phyloP scores from a whole-genome alignment of 2,797 vertebrate species.

The Denticeps clupeoides region DNA sequence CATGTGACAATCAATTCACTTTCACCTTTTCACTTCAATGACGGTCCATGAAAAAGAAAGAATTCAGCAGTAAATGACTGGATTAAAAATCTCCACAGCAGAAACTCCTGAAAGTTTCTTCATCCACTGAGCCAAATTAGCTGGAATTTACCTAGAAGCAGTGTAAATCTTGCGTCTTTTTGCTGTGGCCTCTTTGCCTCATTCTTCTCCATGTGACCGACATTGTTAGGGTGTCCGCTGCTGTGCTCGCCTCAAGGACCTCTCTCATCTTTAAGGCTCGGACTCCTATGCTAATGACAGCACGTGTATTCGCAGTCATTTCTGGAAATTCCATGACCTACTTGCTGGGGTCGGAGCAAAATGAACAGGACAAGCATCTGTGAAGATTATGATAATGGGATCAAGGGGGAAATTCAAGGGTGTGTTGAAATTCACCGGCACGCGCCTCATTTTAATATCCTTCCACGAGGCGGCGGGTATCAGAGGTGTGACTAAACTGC shows the following conservation, averaged over 20 bases:
- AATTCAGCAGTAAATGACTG: no score
- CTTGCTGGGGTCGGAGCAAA: slow-evolving; percentile 60
- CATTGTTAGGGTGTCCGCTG: slow-evolving; percentile 53
- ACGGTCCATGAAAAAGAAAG: no score
- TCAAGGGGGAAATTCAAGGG: slow-evolving; percentile 50
- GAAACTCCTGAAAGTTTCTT: no score
- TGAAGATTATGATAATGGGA: slow-evolving; percentile 70
- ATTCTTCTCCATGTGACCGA: slow-evolving; percentile 42
- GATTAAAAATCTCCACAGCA: no score
- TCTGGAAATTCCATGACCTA: slow-evolving; percentile 60
- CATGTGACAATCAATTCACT: no score
- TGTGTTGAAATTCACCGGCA: slow-evolving; percentile 61
- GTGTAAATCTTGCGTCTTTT: not conserved
- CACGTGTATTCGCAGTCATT: slow-evolving; percentile 65
- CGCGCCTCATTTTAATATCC: slow-evolving; percentile 59
- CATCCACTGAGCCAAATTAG: no score
- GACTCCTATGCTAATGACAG: slow-evolving; percentile 51
- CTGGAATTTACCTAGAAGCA: no score
- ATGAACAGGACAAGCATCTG: slow-evolving; percentile 72
- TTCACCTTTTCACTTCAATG: slow-evolving; percentile 3
- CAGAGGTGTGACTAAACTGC: slow-evolving; percentile 58
- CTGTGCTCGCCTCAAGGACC: slow-evolving; percentile 47
- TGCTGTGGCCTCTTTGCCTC: not conserved
- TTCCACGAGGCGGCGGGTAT: slow-evolving; percentile 51
- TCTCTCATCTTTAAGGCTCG: slow-evolving; percentile 45